phyloP scores from a whole-genome alignment of 2,797 vertebrate species.

The Pseudotriccus pelzelni region DNA sequence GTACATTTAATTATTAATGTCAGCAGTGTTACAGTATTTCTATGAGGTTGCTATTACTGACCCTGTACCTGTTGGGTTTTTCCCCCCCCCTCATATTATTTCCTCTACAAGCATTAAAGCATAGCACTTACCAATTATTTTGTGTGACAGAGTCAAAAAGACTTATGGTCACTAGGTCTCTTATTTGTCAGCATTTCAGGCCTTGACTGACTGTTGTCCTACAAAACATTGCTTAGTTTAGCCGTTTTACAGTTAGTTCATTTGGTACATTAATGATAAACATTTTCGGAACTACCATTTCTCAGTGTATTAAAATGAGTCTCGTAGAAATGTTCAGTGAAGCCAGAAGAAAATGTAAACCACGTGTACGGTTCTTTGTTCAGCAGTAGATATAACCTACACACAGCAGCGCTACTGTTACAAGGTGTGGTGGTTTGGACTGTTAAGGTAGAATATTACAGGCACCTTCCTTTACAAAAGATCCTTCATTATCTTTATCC shows the following conservation, averaged over 20 bases:
- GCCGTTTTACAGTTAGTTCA: background rate
- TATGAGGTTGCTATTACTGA: conserved; percentile 76
- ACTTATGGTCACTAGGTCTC: conserved; percentile 26
- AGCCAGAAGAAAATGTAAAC: background rate
- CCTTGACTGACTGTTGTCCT: background rate
- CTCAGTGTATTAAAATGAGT: background rate
- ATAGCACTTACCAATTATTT: conserved; percentile 52
- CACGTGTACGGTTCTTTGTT: background rate
- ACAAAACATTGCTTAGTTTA: background rate
- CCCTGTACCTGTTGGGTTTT: conserved; percentile 66
- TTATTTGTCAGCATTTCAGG: conserved; percentile 39
- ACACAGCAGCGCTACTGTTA: background rate
- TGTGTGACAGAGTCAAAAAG: conserved; percentile 63
- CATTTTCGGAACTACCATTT: background rate
- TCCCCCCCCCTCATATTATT: background rate
- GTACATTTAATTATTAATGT: conserved; percentile 87
- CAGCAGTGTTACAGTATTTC: conserved; percentile 78
- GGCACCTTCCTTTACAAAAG: background rate
- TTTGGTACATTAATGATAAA: background rate
- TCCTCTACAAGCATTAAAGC: conserved; percentile 50
- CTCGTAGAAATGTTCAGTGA: background rate
- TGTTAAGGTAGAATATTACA: background rate
- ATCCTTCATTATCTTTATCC: background rate
- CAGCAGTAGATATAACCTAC: background rate
- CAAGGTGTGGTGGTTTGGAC: background rate